Evolutionary conservation across 2,888 invertebrate species (phyloP), one percentile per base, ranked within the genome.

Genomic region (Cryptocephalus moraei): DNA sequence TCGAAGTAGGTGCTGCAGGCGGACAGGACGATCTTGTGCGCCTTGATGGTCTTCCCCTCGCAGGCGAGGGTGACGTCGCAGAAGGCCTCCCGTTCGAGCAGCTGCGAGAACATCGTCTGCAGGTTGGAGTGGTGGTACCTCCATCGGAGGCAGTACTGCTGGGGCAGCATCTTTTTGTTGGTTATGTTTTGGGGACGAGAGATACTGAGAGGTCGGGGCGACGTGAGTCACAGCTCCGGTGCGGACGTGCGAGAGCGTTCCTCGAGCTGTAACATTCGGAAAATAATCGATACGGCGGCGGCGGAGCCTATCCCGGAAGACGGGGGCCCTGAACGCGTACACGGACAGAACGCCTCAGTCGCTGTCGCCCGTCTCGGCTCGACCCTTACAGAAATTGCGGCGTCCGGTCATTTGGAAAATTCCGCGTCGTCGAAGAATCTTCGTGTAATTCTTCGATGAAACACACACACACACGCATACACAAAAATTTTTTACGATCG

Each of bases 1-100:
- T 91, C 91, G 62, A 93, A 90, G 65, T 92, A 88, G 56, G 91
- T 90, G 65, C 91, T 92, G 69, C 93, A 93, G 45, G 93, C 91
- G 45, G 91, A 92, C 46, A 93, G 72, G 46, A 93, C 92, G 67
- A 91, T 86, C 73, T 91, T 78, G 72, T 87, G 87, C 43, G 86
- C 87, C 60, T 85, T 78, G 54, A 88, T 78, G 55, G 82, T 78
- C 66, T 81, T 79, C 43, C 87, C 87, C 70, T 91, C 88, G 60
- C 91, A 92, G 60, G 91, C 91, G 59, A 92, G 72, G 31, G 91
- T 90, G 55, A 92, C 91, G 71, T 87, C 86, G 72, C 91, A 92
- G 73, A 91, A 91, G 52, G 89, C 84, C 66, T 91, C 91, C 67
- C 90, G 69, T 66, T 90, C 90, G 49, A 91, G 73, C 48, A 93